phyloP scores from a whole-genome alignment of 2,888 invertebrate genomes.

The Hoplodrina blanda region DNA sequence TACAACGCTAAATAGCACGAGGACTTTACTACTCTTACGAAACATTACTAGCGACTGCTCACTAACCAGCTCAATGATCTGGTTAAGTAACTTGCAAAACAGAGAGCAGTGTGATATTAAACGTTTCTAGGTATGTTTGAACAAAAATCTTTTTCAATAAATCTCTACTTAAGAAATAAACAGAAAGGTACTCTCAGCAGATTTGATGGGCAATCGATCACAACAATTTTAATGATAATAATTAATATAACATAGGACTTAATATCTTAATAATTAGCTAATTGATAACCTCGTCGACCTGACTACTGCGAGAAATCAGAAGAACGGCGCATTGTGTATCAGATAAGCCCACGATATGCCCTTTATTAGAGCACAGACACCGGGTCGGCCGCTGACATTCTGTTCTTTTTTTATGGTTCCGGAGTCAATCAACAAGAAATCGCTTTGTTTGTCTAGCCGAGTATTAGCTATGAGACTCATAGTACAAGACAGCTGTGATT shows the following conservation, averaged over 20 bases:
- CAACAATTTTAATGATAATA: constrained; percentile 6
- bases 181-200: neutral
- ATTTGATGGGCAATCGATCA: neutral
- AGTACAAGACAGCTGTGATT: no score
- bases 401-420: neutral
- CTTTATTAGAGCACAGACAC: constrained; percentile 7
- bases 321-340: constrained; percentile 23
- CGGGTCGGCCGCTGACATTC: constrained; percentile 3
- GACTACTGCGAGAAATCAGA: constrained; percentile 42
- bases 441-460: no score
- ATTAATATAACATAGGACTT: neutral
- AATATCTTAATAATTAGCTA: constrained; percentile 2
- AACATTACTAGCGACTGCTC: constrained; percentile 1
- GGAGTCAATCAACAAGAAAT: no score
- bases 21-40: constrained; percentile 14
- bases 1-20: constrained; percentile 13
- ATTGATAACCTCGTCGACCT: constrained; percentile 23
- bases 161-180: neutral
- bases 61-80: neutral
- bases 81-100: neutral
- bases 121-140: neutral
- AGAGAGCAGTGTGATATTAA: neutral
- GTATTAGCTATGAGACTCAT: no score
- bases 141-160: neutral
- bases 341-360: constrained; percentile 26